Conservation (phyloP, 2,797 vertebrate genomes). For the Gephyroberyx darwinii region DNA sequence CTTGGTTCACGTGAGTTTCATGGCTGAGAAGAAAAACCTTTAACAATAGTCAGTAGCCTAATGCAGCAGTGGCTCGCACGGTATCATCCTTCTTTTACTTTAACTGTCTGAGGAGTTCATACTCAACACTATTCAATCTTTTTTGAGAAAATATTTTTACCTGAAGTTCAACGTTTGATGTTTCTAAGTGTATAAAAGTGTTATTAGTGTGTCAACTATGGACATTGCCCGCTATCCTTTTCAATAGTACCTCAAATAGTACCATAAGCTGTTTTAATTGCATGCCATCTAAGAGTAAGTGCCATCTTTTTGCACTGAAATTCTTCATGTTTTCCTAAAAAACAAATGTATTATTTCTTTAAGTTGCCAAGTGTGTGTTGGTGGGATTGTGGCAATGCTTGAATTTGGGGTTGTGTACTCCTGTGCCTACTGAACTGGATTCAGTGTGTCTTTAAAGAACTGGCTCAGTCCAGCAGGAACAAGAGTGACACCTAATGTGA, state of each 20-base stretch:
- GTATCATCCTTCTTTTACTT: not conserved
- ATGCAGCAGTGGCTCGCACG: not conserved
- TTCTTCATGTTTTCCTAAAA: too few relatives aligned
- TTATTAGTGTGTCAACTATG: not conserved
- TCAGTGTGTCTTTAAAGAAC: slow-evolving; percentile 83
- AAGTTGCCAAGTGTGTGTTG: too few relatives aligned
- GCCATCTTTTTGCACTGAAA: too few relatives aligned
- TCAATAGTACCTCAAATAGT: slow-evolving; percentile 38
- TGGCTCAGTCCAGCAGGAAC: slow-evolving; percentile 99
- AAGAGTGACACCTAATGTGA: slow-evolving; percentile 83
- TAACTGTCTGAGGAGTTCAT: not conserved
- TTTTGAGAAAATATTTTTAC: not conserved
- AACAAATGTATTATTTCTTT: too few relatives aligned
- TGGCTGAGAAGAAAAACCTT: not conserved
- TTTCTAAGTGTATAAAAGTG: not conserved
- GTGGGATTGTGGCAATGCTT: slow-evolving; percentile 7
- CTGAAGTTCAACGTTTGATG: not conserved
- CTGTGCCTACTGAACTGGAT: slow-evolving; percentile 84
- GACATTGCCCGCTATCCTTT: slow-evolving; percentile 8
- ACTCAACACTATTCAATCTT: not conserved
- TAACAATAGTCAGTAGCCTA: not conserved
- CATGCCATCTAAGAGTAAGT: not conserved
- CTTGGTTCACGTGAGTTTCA: slow-evolving; percentile 18
- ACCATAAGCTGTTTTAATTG: slow-evolving; percentile 10
- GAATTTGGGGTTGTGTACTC: slow-evolving; percentile 68